Evolutionary conservation across 35 echinoderm and acorn worm genomes (phyloP).

Genomic region (Holothuria glaberrima): DNA sequence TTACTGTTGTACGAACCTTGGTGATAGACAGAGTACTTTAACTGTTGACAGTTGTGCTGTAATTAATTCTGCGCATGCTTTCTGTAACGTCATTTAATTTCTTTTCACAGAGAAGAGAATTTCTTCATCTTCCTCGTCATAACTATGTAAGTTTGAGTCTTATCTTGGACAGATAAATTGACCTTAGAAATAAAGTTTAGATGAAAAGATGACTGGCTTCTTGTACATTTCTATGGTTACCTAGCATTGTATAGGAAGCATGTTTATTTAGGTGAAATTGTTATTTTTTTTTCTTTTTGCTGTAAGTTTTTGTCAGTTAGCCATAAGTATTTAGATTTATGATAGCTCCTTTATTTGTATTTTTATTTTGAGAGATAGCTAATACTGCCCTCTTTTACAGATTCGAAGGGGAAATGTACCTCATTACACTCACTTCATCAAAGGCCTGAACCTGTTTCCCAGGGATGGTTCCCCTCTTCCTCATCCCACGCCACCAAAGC

Average conservation of each 20-base stretch:
- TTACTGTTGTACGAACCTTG: too few species aligned
- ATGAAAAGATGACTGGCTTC: background rate
- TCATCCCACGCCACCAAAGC: slow-evolving; percentile 48
- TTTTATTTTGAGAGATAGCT: background rate
- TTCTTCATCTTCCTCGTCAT: slow-evolving; percentile 71
- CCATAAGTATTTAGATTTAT: background rate
- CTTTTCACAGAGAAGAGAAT: slow-evolving; percentile 66
- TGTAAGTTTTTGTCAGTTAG: background rate
- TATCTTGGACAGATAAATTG: too few species aligned
- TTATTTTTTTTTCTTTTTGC: too few species aligned
- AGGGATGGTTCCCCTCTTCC: slow-evolving; percentile 38
- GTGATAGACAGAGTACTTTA: too few species aligned
- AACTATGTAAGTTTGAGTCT: slow-evolving; percentile 71
- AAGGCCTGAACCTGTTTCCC: slow-evolving; percentile 57
- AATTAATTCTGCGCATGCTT: too few species aligned
- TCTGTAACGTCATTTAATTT: background rate
- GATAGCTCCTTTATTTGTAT: background rate
- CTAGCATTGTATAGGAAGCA: background rate
- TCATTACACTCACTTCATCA: slow-evolving; percentile 89
- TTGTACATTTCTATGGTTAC: background rate
- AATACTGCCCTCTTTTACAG: slow-evolving; percentile 27
- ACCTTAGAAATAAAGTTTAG: too few species aligned
- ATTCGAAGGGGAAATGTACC: slow-evolving; percentile 73
- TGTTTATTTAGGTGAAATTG: background rate
- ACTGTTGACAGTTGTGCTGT: too few species aligned